Base-by-base conservation (phyloP, 2,888 invertebrate species). In the Hydrotaea cyrtoneurina region DNA sequence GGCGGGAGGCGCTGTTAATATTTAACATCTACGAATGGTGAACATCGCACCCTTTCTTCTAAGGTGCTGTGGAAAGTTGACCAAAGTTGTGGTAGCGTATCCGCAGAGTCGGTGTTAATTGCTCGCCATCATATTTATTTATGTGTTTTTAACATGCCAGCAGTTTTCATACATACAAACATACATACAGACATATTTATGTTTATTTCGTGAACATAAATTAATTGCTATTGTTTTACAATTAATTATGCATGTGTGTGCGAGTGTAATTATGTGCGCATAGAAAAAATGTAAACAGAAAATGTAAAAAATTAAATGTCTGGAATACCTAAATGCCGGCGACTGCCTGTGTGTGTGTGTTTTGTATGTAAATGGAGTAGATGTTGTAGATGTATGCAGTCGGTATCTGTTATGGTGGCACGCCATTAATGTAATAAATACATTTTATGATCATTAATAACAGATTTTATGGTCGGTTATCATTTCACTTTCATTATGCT, bases 381-480 rank as follows among this genome's bases (percentile, higher is more conserved):
- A 31, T 31, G 3, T 31, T 31, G 50, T 50, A 2, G 13, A n/a
- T 50, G 50, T 50, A 43, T n/a, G n/a, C n/a, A n/a, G n/a, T 50
- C n/a, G 5, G 55, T 39, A 39, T 55, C 55, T 17, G 11, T 26
- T 59, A 59, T 26, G 13, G 55, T n/a, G 19, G 53, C 19, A 43
- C 2, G 66, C 21, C 59, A 2, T 19, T 19, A 15, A 46, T 69
- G 69, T 69, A 46, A 46, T 69, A 69, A 69, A 46, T 46, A 69
- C 23, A 69, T 69, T 69, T 69, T 69, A 69, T 46, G 69, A 23
- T 69, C 69, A 69, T 69, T 69, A 69, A 69, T 69, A 46, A 46
- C 43, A 69, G 23, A 46, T 69, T 69, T 69, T 69, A 69, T 69
- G 69, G 43, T 43, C 43, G 46, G 43, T 46, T 69, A 46, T 69